Conservation (phyloP, 1,140 invertebrate species). For the Diorhabda sublineata region DNA sequence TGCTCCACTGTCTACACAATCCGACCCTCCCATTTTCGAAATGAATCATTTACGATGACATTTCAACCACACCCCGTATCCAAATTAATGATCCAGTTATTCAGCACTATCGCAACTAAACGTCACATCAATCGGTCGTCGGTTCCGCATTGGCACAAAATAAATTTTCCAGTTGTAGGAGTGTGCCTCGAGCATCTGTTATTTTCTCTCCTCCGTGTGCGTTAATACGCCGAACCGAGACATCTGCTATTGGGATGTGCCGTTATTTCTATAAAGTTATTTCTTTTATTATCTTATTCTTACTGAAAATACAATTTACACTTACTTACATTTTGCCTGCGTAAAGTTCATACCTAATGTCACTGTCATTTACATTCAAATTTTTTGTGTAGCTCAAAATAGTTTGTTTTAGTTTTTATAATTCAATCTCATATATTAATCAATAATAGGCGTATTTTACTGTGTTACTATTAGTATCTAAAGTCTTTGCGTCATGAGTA, state of each 20-base stretch:
- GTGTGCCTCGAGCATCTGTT: slow-evolving; percentile 15
- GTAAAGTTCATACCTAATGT: too few relatives aligned
- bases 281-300: not conserved
- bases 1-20: not conserved
- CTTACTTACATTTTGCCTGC: too few relatives aligned
- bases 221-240: not conserved
- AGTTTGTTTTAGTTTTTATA: too few relatives aligned
- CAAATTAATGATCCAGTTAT: slow-evolving; percentile 7
- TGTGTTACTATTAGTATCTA: too few relatives aligned
- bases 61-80: not conserved
- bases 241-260: slow-evolving; percentile 5
- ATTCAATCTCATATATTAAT: too few relatives aligned
- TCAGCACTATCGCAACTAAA: slow-evolving; percentile 1
- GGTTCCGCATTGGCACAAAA: slow-evolving; percentile 11
- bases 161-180: slow-evolving; percentile 6
- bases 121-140: slow-evolving; percentile 9
- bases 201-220: not conserved
- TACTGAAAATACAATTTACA: too few relatives aligned
- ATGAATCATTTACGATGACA: not conserved
- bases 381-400: too few relatives aligned
- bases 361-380: too few relatives aligned
- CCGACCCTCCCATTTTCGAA: not conserved
- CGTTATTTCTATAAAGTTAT: not conserved
- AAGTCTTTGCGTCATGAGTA: too few relatives aligned
- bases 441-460: too few relatives aligned